phyloP scores from a whole-genome alignment of 2,888 invertebrate species.

The Sthenelais limicola region DNA sequence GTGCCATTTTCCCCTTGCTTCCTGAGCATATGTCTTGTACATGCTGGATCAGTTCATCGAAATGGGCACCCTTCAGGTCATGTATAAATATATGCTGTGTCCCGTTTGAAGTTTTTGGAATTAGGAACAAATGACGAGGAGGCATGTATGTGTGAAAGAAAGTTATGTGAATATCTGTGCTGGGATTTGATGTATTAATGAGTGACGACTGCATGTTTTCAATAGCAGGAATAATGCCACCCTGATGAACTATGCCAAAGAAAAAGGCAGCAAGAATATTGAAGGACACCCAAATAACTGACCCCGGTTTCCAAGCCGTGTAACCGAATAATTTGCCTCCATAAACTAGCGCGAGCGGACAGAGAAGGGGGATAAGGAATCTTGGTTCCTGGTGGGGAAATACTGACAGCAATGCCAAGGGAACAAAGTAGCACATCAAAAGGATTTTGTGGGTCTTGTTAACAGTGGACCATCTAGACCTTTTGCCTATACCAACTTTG shows the following conservation, averaged over 20 bases:
- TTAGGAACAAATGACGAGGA: conserved; percentile 67
- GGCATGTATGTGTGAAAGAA: conserved; percentile 73
- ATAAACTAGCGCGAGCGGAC: conserved; percentile 75
- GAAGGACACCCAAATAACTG: conserved; percentile 77
- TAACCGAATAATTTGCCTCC: conserved; percentile 46
- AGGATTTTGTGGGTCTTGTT: conserved; percentile 11
- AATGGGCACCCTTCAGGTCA: conserved; percentile 34
- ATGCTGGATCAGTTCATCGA: background rate
- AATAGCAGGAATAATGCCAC: conserved; percentile 76
- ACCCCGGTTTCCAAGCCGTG: conserved; percentile 46
- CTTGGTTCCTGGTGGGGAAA: conserved; percentile 95
- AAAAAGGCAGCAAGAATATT: conserved; percentile 82
- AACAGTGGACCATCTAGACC: conserved; percentile 4
- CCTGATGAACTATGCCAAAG: conserved; percentile 92
- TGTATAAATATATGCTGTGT: background rate
- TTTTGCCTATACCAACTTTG: conserved; percentile 12
- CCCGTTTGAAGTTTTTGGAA: background rate
- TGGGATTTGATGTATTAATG: conserved; percentile 20
- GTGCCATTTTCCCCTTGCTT: background rate
- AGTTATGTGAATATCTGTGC: conserved; percentile 55
- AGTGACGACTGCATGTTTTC: too few species aligned
- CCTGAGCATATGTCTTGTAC: background rate
- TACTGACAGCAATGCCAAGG: conserved; percentile 83
- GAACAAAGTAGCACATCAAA: conserved; percentile 74
- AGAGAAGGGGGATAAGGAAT: conserved; percentile 87